A percentile compares a stretch with the other conserved stretches of the same genome.
Evolutionary conservation across 2,888 invertebrate genomes (phyloP).

Genomic region (Allolobophora icterica): DNA sequence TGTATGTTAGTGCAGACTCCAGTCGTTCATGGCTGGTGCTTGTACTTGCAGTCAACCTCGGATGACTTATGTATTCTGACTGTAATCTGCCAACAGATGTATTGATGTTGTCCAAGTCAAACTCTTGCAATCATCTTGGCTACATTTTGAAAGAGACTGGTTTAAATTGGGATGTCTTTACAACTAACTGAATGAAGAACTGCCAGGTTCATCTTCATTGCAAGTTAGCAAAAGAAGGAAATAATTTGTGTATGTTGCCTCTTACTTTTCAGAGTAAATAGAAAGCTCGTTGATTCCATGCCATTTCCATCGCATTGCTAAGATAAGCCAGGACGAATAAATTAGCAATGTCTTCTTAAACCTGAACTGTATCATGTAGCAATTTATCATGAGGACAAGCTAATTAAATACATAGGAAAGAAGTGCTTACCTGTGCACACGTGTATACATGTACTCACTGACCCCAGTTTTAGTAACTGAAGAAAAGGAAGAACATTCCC

Average conservation of each 20-base stretch:
- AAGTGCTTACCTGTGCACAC: too few relatives aligned
- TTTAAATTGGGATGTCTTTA: slow-evolving; percentile 8
- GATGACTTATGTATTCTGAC: not conserved
- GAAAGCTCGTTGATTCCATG: not conserved
- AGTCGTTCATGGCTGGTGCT: not conserved
- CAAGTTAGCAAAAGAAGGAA: not conserved
- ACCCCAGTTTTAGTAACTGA: too few relatives aligned
- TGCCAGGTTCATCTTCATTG: not conserved
- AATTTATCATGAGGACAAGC: not conserved
- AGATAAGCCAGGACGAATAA: not conserved
- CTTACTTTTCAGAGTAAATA: not conserved
- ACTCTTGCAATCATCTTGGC: not conserved
- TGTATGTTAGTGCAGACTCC: not conserved
- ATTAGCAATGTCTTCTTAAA: not conserved
- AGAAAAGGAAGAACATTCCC: too few relatives aligned
- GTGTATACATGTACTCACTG: too few relatives aligned
- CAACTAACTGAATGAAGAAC: not conserved
- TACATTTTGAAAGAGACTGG: not conserved
- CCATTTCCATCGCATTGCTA: not conserved
- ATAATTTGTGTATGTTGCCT: not conserved
- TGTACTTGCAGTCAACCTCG: not conserved
- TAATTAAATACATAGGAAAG: not conserved
- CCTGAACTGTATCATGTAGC: not conserved
- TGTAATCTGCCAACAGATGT: not conserved
- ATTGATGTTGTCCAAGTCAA: not conserved